phyloP scores from a whole-genome alignment of 1,140 invertebrate genomes.

The Vanessa atalanta region DNA sequence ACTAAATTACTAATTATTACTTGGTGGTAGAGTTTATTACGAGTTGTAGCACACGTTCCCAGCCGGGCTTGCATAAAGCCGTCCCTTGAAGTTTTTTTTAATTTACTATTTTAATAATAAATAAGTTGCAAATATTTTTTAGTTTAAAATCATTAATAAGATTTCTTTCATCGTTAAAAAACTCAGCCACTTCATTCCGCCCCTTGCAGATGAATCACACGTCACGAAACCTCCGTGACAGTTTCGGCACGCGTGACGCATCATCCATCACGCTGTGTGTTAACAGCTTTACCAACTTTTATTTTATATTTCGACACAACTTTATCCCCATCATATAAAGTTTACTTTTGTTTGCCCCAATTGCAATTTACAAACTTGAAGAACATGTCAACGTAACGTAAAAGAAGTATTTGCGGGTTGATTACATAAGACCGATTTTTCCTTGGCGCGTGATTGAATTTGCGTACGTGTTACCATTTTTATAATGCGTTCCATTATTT shows the following conservation, averaged over 20 bases:
- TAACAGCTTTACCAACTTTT: constrained; percentile 49
- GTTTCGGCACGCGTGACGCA: constrained; percentile 60
- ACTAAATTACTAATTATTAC: too few relatives aligned
- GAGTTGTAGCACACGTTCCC: too few relatives aligned
- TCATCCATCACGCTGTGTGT: constrained; percentile 69
- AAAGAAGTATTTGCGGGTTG: constrained; percentile 26
- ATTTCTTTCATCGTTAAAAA: background rate
- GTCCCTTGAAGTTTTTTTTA: too few relatives aligned
- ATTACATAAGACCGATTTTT: constrained; percentile 25
- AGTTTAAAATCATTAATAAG: too few relatives aligned
- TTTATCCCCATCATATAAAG: constrained; percentile 18
- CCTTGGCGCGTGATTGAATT: constrained; percentile 20
- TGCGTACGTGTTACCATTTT: constrained; percentile 4
- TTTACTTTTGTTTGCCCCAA: background rate
- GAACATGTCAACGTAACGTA: constrained; percentile 22
- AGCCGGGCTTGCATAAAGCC: too few relatives aligned
- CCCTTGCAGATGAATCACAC: constrained; percentile 52
- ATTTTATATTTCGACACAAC: constrained; percentile 4
- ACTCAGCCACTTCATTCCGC: constrained; percentile 12
- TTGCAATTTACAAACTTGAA: background rate
- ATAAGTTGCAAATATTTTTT: too few relatives aligned
- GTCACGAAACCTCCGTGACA: constrained; percentile 65
- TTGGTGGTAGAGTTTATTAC: too few relatives aligned
- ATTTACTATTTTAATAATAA: too few relatives aligned
- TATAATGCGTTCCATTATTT: background rate